Evolutionary conservation across 1,140 invertebrate genomes (phyloP).

Genomic region (Hyposmocoma kahamanoa): DNA sequence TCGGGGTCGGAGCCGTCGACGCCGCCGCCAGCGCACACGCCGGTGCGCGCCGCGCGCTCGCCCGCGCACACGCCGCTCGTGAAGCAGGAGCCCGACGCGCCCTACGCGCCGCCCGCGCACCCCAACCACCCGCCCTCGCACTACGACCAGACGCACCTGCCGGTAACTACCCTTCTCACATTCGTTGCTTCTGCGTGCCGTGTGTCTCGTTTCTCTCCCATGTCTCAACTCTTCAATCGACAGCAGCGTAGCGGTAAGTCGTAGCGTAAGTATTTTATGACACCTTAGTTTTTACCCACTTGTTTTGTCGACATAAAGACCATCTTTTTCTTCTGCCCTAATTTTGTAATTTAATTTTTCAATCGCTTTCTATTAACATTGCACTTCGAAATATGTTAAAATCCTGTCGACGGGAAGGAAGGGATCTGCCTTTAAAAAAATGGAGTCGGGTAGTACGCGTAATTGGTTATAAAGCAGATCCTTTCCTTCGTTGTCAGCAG

Average conservation of each 20-base stretch:
- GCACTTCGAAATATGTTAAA: not conserved
- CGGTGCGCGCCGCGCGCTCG: constrained; percentile 36
- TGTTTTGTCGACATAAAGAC: constrained; percentile 16
- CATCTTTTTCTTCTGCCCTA: constrained; percentile 54
- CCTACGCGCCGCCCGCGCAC: constrained; percentile 43
- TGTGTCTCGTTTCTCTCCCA: not conserved
- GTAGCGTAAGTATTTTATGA: too few relatives aligned
- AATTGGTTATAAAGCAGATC: constrained; percentile 50
- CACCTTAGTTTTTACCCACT: not conserved
- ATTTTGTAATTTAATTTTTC: not conserved
- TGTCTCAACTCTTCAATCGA: not conserved
- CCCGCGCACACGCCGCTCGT: constrained; percentile 41
- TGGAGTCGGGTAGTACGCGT: constrained; percentile 6
- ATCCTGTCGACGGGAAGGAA: constrained; percentile 50
- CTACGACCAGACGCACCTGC: constrained; percentile 54
- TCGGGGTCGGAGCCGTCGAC: constrained; percentile 75
- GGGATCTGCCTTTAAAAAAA: constrained; percentile 45
- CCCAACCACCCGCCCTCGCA: constrained; percentile 28
- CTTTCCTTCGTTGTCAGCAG: constrained; percentile 83
- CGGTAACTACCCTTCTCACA: constrained; percentile 28
- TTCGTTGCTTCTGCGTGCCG: not conserved
- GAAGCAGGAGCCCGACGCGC: constrained; percentile 31
- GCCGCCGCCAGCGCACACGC: constrained; percentile 61
- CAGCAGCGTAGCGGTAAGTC: not conserved
- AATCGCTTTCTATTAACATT: constrained; percentile 10